Evolutionary conservation across 2,797 vertebrate genomes (phyloP).

Genomic region (Amblyraja radiata): DNA sequence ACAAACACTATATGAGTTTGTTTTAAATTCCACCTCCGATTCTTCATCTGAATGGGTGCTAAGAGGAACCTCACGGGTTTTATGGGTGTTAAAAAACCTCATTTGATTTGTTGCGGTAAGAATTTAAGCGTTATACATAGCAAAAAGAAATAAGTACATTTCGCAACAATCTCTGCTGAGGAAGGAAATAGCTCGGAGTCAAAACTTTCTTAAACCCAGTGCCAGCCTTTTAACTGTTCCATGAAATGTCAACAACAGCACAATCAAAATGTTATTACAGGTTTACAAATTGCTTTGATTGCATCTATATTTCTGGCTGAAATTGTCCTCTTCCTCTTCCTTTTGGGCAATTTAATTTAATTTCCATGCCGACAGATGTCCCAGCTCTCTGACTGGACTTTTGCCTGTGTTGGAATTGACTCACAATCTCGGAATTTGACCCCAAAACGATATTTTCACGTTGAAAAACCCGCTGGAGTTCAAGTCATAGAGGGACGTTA

Average conservation of each 20-base stretch:
- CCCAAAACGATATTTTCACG: constrained; percentile 3
- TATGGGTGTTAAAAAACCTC: not conserved
- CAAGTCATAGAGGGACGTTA: not conserved
- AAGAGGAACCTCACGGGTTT: not conserved
- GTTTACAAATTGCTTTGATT: constrained; percentile 62
- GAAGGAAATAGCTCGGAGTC: constrained; percentile 29
- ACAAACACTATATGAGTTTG: not conserved
- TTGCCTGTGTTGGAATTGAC: constrained; percentile 42
- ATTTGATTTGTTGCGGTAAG: constrained; percentile 19
- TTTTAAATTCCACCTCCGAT: not conserved
- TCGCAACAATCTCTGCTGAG: not conserved
- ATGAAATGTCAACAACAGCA: constrained; percentile 29
- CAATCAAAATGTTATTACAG: constrained; percentile 37
- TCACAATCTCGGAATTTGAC: constrained; percentile 8
- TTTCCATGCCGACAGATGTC: constrained; percentile 62
- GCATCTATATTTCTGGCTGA: constrained; percentile 65
- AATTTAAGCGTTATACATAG: not conserved
- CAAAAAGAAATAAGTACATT: not conserved
- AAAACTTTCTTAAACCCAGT: not conserved
- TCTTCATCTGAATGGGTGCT: not conserved
- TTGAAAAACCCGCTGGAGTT: constrained; percentile 7
- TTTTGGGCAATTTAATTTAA: constrained; percentile 55
- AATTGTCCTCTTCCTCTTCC: constrained; percentile 48
- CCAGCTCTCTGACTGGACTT: constrained; percentile 53
- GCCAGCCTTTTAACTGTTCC: constrained; percentile 17